Evolutionary conservation across 2,113 vertebrate genomes (phyloP).

Genomic region (Upupa epops): DNA sequence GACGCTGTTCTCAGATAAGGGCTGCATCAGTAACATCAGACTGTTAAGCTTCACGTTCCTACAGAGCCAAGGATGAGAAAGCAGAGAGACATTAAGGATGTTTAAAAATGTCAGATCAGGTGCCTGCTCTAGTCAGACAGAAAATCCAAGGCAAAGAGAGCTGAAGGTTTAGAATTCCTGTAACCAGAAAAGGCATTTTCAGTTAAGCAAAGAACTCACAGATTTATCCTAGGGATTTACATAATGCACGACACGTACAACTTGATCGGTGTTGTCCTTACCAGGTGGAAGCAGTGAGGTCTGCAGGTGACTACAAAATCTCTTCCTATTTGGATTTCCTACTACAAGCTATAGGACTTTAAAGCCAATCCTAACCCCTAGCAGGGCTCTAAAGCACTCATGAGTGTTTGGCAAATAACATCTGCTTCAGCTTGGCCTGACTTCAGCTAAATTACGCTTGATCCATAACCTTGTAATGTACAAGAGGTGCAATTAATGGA

Average conservation of each 20-base stretch:
- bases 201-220: not conserved
- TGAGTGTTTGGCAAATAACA: constrained; percentile 8
- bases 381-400: not conserved
- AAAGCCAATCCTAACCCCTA: not conserved
- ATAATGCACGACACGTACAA: not conserved
- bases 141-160: constrained; percentile 25
- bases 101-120: not conserved
- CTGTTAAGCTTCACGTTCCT: not conserved
- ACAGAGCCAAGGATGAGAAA: not conserved
- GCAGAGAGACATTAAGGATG: not conserved
- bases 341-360: not conserved
- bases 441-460: not conserved
- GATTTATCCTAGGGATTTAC: not conserved
- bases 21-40: not conserved
- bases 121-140: not conserved
- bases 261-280: not conserved
- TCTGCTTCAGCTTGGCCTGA: not conserved
- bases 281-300: not conserved
- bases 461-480: not conserved
- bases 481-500: not conserved
- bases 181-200: constrained; percentile 18
- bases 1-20: not conserved
- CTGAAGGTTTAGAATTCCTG: not conserved
- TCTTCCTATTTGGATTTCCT: not conserved
- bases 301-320: not conserved